phyloP scores from a whole-genome alignment of 2,797 vertebrate species.

The Loriculus beryllinus region DNA sequence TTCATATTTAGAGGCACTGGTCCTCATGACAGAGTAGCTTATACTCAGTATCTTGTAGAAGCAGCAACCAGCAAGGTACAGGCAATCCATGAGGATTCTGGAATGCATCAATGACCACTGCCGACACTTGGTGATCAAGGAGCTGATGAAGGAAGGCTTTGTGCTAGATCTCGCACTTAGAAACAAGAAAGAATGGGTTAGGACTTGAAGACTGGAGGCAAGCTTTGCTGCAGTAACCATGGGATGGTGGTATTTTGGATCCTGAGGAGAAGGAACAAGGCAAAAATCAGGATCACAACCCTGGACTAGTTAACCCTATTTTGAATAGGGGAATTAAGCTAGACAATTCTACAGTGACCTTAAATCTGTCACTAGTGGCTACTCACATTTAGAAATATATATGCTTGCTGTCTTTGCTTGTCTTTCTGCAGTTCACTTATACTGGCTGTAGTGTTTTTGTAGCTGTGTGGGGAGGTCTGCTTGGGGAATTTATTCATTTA shows the following conservation, averaged over 20 bases:
- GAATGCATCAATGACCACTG: neutral
- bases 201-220: neutral
- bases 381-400: neutral
- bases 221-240: neutral
- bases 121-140: neutral
- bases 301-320: neutral
- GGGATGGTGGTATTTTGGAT: neutral
- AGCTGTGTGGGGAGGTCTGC: neutral
- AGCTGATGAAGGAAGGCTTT: neutral
- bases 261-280: neutral
- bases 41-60: neutral
- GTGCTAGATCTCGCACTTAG: neutral
- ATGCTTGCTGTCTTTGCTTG: neutral
- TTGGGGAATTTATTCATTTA: neutral
- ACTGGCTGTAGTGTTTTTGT: neutral
- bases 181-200: neutral
- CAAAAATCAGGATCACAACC: neutral
- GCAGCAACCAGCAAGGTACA: neutral
- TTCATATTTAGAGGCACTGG: neutral
- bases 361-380: neutral
- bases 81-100: neutral
- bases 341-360: neutral
- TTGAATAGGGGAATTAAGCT: neutral
- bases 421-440: neutral
- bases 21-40: neutral